Base-by-base conservation (phyloP, 2,888 invertebrate species). In the Polietes domitor region DNA sequence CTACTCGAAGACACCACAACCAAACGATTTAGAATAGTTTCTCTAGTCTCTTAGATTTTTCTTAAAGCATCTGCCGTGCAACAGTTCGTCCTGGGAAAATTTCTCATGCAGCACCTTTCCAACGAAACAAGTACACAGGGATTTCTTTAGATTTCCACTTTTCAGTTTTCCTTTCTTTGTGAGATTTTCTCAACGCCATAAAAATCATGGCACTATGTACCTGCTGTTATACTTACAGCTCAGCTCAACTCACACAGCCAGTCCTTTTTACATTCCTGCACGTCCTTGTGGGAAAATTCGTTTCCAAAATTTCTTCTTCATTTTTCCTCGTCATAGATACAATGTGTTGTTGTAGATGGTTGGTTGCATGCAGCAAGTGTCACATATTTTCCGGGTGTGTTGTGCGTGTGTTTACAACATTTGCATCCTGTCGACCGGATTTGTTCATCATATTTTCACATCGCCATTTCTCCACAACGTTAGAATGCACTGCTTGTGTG, bases 91-190 rank as follows among this genome's bases (percentile, higher is more conserved):
- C 65, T 77, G 77, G 61, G 47, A 81, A 78, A 19, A 28, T 68
- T 77, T 77, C 68, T 37, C 65, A 21, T 55, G 24, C 55, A 37
- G 70, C 83, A 80, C 73, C 76, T 77, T 83, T 79, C 55, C 21
- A 26, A 37, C 1, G 24, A 41, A 68, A 68, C 68, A 68, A 68
- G 68, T 68, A 68, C 68, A 68, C 68, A 68, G 43, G 68, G 68
- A 68, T 41, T 68, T 68, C n/a, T 43, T 68, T 24, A 15, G 10
- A 21, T 19, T n/a, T n/a, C n/a, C 10, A 37, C 17, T 17, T 65
- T 21, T 32, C n/a, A 7, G 5, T 68, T 68, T 43, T 65, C n/a
- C n/a, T 9, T 37, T 65, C 41, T 12, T 65, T 65, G 65, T 37
- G 65, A 43, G 41, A 68, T 68, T 68, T 68, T 68, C 68, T 24